Conservation (phyloP, 2,888 invertebrate genomes). For the Hyalella azteca region DNA sequence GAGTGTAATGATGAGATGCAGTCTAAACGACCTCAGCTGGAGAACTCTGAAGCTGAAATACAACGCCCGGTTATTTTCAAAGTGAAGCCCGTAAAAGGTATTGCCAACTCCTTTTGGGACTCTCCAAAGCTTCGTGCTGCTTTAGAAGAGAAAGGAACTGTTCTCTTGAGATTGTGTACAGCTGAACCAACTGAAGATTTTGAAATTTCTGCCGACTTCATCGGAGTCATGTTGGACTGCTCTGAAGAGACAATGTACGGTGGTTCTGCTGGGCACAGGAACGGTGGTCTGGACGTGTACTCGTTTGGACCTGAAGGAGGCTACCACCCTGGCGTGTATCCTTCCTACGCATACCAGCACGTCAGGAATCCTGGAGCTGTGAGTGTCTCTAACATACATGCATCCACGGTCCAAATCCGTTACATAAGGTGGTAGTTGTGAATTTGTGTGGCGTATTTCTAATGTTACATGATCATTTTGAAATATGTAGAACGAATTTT, state of each 20-base stretch:
- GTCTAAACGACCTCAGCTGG: slow-evolving; percentile 45
- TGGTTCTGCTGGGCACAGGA: not conserved
- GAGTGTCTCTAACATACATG: not conserved
- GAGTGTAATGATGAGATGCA: slow-evolving; percentile 40
- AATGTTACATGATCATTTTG: too few species aligned
- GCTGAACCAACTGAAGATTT: slow-evolving; percentile 28
- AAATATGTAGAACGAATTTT: too few species aligned
- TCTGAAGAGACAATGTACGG: not conserved
- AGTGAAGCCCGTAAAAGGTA: slow-evolving; percentile 51
- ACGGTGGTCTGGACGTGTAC: not conserved
- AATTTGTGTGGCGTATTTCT: not conserved
- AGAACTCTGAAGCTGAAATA: slow-evolving; percentile 30
- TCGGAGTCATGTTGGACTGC: slow-evolving; percentile 15
- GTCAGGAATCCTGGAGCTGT: not conserved
- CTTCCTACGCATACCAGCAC: not conserved
- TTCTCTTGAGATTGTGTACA: slow-evolving; percentile 44
- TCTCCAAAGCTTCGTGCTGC: slow-evolving; percentile 42
- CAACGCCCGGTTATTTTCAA: slow-evolving; percentile 36
- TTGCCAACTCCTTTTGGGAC: slow-evolving; percentile 47
- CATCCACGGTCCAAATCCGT: too few species aligned
- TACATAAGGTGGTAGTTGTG: too few species aligned
- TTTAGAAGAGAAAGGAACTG: slow-evolving; percentile 43
- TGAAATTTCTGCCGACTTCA: slow-evolving; percentile 7
- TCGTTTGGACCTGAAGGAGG: slow-evolving; percentile 7
- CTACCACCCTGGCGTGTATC: not conserved